Conservation (phyloP, 2,113 vertebrate genomes). For the Tragelaphus buxtoni region DNA sequence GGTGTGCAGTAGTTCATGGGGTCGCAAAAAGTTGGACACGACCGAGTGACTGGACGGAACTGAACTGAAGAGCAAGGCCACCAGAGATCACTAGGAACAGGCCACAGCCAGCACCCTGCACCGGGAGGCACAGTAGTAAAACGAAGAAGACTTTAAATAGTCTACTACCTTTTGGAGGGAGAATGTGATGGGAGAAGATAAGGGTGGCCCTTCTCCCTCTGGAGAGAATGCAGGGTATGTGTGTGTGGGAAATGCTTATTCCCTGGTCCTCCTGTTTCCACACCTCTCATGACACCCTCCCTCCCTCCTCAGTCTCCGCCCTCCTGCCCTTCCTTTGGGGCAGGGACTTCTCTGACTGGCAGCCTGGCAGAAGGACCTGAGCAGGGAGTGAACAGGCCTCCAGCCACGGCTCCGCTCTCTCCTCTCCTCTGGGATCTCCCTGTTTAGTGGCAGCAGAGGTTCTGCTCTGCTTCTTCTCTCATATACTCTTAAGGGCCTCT, state of each 20-base stretch:
- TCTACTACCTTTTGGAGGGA: background rate
- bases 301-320: no score
- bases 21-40: background rate
- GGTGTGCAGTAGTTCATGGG: background rate
- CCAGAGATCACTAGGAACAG: background rate
- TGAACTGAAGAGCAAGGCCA: background rate
- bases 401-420: background rate
- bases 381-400: background rate
- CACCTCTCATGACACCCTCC: background rate
- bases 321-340: background rate
- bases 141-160: background rate
- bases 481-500: rapidly evolving
- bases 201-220: background rate
- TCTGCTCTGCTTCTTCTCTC: background rate
- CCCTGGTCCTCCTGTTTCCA: background rate
- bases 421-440: background rate
- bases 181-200: background rate
- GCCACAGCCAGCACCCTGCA: background rate
- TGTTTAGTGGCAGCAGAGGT: background rate
- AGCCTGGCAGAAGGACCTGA: background rate
- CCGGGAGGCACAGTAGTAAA: background rate
- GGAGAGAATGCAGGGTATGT: background rate
- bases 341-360: background rate
- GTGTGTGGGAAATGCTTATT: rapidly evolving
- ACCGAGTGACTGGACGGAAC: background rate